phyloP scores from a whole-genome alignment of 1,140 invertebrate genomes.

The Leptinotarsa lineolata region DNA sequence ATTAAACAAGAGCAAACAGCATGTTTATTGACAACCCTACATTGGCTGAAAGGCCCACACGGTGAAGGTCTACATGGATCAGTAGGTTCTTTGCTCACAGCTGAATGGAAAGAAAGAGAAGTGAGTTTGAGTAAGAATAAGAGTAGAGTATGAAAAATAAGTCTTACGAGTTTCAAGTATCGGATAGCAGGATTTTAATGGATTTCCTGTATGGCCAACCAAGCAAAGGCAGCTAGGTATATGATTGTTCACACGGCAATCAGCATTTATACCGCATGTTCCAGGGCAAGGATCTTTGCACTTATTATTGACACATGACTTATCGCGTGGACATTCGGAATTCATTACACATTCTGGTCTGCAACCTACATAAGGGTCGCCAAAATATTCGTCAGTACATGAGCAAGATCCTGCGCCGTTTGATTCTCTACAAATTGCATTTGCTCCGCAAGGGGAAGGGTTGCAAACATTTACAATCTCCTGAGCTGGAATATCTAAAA shows the following conservation, averaged over 20 bases:
- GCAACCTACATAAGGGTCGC: conserved; percentile 74
- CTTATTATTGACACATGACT: conserved; percentile 68
- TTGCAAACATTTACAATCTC: conserved; percentile 61
- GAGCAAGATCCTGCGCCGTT: conserved; percentile 71
- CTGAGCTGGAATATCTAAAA: conserved; percentile 54
- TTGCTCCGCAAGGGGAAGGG: conserved; percentile 77
- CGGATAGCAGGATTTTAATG: conserved; percentile 59
- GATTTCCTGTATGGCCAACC: conserved; percentile 69
- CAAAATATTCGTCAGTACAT: conserved; percentile 71
- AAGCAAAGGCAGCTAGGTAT: conserved; percentile 71
- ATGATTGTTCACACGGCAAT: conserved; percentile 72
- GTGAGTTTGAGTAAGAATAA: conserved; percentile 1
- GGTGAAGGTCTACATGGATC: conserved; percentile 71
- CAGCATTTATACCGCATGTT: conserved; percentile 68
- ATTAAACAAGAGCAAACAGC: conserved; percentile 73
- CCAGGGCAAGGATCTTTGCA: conserved; percentile 69
- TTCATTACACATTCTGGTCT: conserved; percentile 75
- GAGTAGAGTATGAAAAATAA: conserved; percentile 17
- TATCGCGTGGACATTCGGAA: conserved; percentile 66
- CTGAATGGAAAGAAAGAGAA: conserved; percentile 46
- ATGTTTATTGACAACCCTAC: conserved; percentile 66
- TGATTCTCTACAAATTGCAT: conserved; percentile 78
- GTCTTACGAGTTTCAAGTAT: conserved; percentile 50
- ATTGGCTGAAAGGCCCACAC: conserved; percentile 73
- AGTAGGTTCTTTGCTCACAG: conserved; percentile 52